Evolutionary conservation across 2,797 vertebrate species (phyloP), one percentile per base, ranked within the genome.

Genomic region (Clamator glandarius): DNA sequence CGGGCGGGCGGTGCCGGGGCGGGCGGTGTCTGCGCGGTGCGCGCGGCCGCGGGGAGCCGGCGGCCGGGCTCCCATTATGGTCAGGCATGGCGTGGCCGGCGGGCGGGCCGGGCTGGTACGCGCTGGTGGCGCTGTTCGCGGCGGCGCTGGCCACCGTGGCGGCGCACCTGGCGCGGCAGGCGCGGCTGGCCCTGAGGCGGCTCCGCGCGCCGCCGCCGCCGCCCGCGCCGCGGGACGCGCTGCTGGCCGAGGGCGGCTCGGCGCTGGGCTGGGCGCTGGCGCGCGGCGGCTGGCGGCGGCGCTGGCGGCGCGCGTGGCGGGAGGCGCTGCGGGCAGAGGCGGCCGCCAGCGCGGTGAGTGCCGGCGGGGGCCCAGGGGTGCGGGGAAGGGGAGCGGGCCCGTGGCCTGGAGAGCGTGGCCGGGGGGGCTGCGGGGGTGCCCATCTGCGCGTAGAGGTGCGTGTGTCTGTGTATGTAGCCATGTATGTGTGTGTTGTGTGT

Each of bases 221-320:
- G 3, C 42, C 31, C 66, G 31, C 6, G 51, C 55, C n/a, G 20
- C 80, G 36, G 89, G 66, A 57, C 58, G 83, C 89, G 89, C 92
- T 95, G 64, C 91, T 95, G 74, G 96, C 97, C 72, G 98, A 98
- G 96, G 98, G 98, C 16, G 98, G 97, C 84, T 97, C 98, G 68
- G 97, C 99, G 85, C 97, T 99, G 89, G 97, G 96, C 84, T 99
- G 99, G 99, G 97, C 98, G 95, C 98, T 99, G 97, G 98, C 98
- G 87, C 97, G 98, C 97, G 95, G 61, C 66, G 98, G 98, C 98
- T 99, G 99, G 99, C 98, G 92, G 76, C 97, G 96, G 86, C 98
- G 98, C 84, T 99, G 99, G 99, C 98, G 98, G 93, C 97, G 93
- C 93, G 98, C 98, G 39, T 99, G 99, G 99, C 97, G 98, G 96